A percentile compares a stretch with the other conserved stretches of the same genome.
Conservation (phyloP, 2,888 invertebrate species). For the Galerucella pusilla region DNA sequence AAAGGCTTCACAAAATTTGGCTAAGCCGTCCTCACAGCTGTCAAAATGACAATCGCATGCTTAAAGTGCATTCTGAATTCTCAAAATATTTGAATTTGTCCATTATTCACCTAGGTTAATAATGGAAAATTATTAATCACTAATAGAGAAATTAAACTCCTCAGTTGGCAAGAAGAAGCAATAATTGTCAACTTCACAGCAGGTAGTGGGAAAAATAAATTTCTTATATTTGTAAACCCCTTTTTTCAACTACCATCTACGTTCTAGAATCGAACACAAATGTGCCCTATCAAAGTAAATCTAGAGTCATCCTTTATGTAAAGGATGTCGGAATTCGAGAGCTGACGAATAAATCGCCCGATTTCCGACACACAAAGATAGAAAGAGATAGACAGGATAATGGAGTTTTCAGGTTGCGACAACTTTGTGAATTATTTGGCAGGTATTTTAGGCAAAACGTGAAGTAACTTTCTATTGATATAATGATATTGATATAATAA, state of each 20-base stretch:
- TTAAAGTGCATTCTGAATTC: too few relatives aligned
- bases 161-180: too few relatives aligned
- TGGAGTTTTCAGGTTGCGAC: slow-evolving; percentile 43
- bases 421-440: slow-evolving; percentile 43
- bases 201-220: background rate
- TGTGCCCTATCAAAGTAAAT: slow-evolving; percentile 24
- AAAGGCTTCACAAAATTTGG: too few relatives aligned
- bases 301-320: slow-evolving; percentile 30
- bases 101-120: too few relatives aligned
- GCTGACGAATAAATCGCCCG: slow-evolving; percentile 27
- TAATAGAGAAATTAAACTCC: too few relatives aligned
- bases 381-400: slow-evolving; percentile 34
- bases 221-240: background rate
- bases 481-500: background rate
- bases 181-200: too few relatives aligned
- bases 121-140: too few relatives aligned
- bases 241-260: background rate
- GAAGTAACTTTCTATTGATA: slow-evolving; percentile 27
- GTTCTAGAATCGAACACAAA: slow-evolving; percentile 11
- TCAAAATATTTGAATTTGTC: too few relatives aligned
- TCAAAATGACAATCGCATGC: too few relatives aligned
- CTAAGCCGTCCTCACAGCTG: too few relatives aligned
- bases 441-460: slow-evolving; percentile 36
- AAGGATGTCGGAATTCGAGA: slow-evolving; percentile 25
- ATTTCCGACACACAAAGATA: slow-evolving; percentile 28